Percentiles rank a stretch among this genome's conserved stretches.
phyloP scores from a whole-genome alignment of 2,888 invertebrate genomes.

The Xestobium rufovillosum region DNA sequence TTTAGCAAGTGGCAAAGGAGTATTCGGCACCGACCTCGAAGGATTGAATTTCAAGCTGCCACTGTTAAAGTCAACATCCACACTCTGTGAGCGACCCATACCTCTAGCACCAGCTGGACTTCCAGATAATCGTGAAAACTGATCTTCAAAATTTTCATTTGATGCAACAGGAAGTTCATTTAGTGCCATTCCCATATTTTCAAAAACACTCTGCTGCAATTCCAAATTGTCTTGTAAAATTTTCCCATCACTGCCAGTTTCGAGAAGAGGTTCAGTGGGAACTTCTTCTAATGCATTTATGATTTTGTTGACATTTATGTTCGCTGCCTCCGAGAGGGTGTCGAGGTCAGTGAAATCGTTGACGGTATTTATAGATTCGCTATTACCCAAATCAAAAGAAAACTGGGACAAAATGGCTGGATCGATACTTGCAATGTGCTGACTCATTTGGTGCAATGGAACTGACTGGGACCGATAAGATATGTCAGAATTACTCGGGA shows the following conservation, averaged over 20 bases:
- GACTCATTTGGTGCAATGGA: conserved; percentile 43
- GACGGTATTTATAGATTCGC: conserved; percentile 41
- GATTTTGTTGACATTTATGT: conserved; percentile 59
- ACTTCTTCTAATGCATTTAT: conserved; percentile 51
- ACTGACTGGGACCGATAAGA: conserved; percentile 68
- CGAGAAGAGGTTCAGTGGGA: conserved; percentile 7
- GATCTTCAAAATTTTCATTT: too few relatives aligned
- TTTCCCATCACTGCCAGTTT: conserved; percentile 8
- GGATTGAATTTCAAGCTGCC: conserved; percentile 35
- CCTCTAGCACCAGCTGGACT: conserved; percentile 7
- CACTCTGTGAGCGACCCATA: conserved; percentile 27
- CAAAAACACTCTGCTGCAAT: neutral
- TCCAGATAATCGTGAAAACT: too few relatives aligned
- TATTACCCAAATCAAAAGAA: conserved; percentile 46
- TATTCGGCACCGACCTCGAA: conserved; percentile 63
- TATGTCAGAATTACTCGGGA: conserved; percentile 33
- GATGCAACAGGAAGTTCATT: neutral
- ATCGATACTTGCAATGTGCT: conserved; percentile 10
- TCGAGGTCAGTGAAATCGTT: conserved; percentile 68
- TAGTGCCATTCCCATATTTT: neutral
- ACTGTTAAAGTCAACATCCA: conserved; percentile 28
- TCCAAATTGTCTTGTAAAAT: too few relatives aligned
- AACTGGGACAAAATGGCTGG: conserved; percentile 29
- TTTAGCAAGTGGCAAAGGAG: conserved; percentile 49
- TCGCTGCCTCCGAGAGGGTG: conserved; percentile 52